Evolutionary conservation across 2,797 vertebrate genomes (phyloP), one percentile per base, ranked within the genome.

Genomic region (Myiotriccus ornatus): DNA sequence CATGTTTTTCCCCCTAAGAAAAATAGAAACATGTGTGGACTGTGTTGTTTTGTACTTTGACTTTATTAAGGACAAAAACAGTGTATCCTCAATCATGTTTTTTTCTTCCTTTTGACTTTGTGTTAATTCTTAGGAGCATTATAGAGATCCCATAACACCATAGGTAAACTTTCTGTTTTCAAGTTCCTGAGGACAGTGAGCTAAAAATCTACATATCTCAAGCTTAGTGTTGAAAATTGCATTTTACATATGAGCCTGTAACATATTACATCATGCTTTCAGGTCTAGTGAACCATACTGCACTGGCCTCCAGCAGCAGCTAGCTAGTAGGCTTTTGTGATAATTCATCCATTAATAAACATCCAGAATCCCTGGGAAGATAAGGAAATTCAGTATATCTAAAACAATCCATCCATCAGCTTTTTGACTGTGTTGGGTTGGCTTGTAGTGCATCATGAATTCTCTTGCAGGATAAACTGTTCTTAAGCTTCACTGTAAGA

Each of bases 1-100:
- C 7, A 20, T 46, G 15, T 32, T 47, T 71, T 44, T 6, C 8
- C 16, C 6, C 13, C 4, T 25, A 56, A 60, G 44, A 35, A 74
- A 68, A 84, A 12, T 1, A 84, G 25, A 78, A 87, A 81, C 60
- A 9, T 2, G 67, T 82, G 13, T 27, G 20, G 21, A 7, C 30
- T 87, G 22, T 30, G 14, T 46, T 83, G 65, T 56, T 9, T 28
- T 69, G 6, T 63, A 35, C 8, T 53, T 67, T 7, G 10, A 63
- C 64, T 90, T 81, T 86, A 27, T 30, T 68, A 82, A 82, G 35
- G 41, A 46, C 6, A 34, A 60, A 49, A 62, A 11, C 11, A 53
- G 12, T 0, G 0, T 69, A 30, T 7, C 18, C 30, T 19, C 32
- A 5, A 16, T 10, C 63, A 5, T 4, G 2, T 1, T 78, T 87